Conservation (phyloP, 2,113 vertebrate genomes). For the Leiothrix lutea region DNA sequence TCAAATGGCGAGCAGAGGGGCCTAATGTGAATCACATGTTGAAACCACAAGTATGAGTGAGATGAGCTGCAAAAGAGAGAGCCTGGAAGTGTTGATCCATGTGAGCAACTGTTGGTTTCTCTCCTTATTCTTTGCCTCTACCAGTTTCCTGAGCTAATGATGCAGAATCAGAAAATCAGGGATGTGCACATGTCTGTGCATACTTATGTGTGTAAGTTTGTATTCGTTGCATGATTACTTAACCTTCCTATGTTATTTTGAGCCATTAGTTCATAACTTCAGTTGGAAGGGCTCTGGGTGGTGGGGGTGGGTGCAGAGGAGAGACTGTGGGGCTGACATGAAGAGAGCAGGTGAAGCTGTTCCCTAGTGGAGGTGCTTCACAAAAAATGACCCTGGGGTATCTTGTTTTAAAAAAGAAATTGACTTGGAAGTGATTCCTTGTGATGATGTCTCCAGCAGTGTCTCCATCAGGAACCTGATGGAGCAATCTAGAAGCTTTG, state of each 20-base stretch:
- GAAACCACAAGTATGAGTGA: slow-evolving; percentile 62
- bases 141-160: neutral
- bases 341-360: neutral
- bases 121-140: slow-evolving; percentile 6
- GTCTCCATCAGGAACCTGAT: neutral
- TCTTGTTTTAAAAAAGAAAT: neutral
- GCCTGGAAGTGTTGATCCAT: slow-evolving; percentile 60
- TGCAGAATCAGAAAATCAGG: neutral
- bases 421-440: neutral
- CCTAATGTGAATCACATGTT: slow-evolving; percentile 64
- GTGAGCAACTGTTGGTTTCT: slow-evolving; percentile 55
- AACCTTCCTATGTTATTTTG: neutral
- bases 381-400: neutral
- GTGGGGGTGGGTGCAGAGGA: neutral
- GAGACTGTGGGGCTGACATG: neutral
- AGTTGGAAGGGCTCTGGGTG: neutral
- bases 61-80: slow-evolving; percentile 53
- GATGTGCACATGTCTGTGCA: neutral
- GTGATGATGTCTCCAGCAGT: neutral
- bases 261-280: neutral
- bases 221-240: neutral
- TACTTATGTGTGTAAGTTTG: neutral
- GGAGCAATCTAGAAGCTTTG: neutral
- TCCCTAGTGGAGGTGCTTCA: neutral
- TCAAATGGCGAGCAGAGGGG: slow-evolving; percentile 50